Evolutionary conservation across 1,140 invertebrate genomes (phyloP).

Genomic region (Metaphire vulgaris): DNA sequence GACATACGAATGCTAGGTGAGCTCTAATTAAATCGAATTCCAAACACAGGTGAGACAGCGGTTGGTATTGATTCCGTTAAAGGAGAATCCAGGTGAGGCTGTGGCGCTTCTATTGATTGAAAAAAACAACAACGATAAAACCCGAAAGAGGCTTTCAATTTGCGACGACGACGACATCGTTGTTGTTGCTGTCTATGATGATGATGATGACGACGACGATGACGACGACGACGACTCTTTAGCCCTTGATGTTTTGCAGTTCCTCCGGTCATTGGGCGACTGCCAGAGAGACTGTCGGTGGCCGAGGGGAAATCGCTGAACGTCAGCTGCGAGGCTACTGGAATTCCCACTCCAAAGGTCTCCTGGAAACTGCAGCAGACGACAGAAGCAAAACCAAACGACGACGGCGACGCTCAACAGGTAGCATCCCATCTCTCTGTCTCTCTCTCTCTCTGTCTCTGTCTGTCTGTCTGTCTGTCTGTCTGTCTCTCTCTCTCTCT

Average conservation of each 20-base stretch:
- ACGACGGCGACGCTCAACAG: too few species aligned
- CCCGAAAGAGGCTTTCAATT: not conserved
- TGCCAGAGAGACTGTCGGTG: not conserved
- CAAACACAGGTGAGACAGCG: too few species aligned
- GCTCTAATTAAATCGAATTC: too few species aligned
- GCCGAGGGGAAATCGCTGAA: not conserved
- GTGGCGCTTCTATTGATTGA: not conserved
- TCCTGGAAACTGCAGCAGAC: not conserved
- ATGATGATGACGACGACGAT: not conserved
- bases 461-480: constrained; percentile 1
- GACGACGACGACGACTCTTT: constrained; percentile 1
- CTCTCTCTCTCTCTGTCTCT: not conserved
- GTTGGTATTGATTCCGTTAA: too few species aligned
- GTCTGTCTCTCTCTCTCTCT: not conserved
- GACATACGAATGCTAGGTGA: constrained; percentile 24
- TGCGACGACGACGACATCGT: not conserved
- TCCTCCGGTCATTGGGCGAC: not conserved
- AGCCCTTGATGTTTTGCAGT: not conserved
- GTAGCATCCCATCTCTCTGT: too few species aligned
- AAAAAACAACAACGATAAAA: not conserved
- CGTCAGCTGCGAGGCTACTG: constrained; percentile 1
- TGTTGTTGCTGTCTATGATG: not conserved
- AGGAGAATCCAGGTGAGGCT: not conserved
- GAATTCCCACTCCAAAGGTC: not conserved
- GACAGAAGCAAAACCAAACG: not conserved